phyloP scores from a whole-genome alignment of 2,797 vertebrate species.

The Falco naumanni region DNA sequence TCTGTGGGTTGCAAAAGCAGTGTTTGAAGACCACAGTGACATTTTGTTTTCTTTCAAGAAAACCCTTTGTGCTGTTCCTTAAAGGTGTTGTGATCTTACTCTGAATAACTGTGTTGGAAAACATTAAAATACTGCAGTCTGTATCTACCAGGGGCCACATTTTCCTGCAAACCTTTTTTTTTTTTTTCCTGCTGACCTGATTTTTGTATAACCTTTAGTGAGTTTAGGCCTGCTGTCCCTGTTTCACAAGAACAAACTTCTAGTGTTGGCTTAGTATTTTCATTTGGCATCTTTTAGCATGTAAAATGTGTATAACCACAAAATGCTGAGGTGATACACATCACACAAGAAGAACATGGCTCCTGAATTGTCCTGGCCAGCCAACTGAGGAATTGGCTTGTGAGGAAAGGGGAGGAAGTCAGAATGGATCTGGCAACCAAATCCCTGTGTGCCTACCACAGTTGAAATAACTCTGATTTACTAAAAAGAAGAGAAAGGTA shows the following conservation, averaged over 20 bases:
- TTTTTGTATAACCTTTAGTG: background rate
- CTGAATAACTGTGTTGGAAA: background rate
- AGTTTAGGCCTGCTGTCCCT: background rate
- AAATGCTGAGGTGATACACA: background rate
- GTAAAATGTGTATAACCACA: background rate
- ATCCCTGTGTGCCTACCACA: background rate
- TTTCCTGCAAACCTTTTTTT: background rate
- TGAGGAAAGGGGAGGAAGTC: background rate
- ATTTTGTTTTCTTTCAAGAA: background rate
- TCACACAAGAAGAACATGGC: fast-evolving
- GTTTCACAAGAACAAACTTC: background rate
- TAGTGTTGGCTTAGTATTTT: background rate
- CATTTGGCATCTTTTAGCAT: background rate
- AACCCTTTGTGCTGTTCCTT: background rate
- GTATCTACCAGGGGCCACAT: background rate
- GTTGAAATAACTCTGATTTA: background rate
- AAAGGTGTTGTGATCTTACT: background rate
- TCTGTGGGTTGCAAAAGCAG: background rate
- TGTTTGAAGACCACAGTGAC: background rate
- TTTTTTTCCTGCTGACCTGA: background rate
- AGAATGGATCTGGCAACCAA: background rate
- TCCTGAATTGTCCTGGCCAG: background rate
- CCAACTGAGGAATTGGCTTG: background rate
- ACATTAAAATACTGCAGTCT: background rate
- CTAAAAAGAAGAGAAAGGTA: background rate